phyloP scores from a whole-genome alignment of 2,888 invertebrate species.

The Harpalus rubripes region DNA sequence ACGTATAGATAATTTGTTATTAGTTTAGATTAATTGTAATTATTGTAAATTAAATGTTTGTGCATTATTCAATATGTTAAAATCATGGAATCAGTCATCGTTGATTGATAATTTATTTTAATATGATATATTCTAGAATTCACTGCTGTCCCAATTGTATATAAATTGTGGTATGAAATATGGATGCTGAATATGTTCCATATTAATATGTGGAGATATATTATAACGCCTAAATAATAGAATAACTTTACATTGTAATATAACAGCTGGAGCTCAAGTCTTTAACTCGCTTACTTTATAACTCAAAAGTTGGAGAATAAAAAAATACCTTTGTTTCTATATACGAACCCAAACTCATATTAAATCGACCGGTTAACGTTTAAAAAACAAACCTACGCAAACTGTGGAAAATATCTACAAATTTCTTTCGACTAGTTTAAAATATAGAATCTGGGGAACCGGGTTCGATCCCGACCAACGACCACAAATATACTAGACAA shows the following conservation, averaged over 20 bases:
- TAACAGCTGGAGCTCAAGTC: too few relatives aligned
- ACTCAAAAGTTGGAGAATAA: too few relatives aligned
- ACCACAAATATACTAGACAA: too few relatives aligned
- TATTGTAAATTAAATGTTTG: slow-evolving; percentile 49
- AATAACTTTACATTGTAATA: neutral
- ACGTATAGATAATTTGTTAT: slow-evolving; percentile 19
- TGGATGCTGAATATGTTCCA: neutral
- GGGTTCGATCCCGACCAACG: too few relatives aligned
- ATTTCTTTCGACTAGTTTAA: too few relatives aligned
- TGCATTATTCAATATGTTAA: slow-evolving; percentile 37
- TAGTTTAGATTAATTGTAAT: slow-evolving; percentile 45
- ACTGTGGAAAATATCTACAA: too few relatives aligned
- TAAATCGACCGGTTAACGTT: too few relatives aligned
- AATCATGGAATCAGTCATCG: slow-evolving; percentile 41
- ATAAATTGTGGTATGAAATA: neutral
- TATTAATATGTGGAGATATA: slow-evolving; percentile 3
- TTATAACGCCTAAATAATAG: slow-evolving; percentile 1
- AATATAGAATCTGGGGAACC: too few relatives aligned
- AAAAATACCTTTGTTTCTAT: too few relatives aligned
- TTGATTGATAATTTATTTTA: slow-evolving; percentile 43
- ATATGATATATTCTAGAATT: neutral
- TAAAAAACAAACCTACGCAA: too few relatives aligned
- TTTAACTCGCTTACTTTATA: too few relatives aligned
- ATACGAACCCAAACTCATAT: too few relatives aligned
- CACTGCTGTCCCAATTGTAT: neutral